These are phyloP conservation scores for Busseola fusca DNA, from an alignment of 2,888 invertebrate genomes.

Conservation along the genomic window DNA sequence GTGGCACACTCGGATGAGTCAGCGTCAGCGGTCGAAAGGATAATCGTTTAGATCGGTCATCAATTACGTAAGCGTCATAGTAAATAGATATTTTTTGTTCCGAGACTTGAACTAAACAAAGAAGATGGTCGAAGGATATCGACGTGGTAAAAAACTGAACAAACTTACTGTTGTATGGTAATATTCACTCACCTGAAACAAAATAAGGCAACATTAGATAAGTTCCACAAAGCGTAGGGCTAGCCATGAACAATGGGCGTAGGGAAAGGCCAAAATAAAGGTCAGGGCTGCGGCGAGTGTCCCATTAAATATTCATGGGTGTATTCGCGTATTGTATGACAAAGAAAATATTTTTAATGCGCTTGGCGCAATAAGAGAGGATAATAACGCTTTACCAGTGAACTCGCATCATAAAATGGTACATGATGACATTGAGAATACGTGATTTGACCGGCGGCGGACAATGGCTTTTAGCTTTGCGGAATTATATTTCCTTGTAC, in stretches of 20 bases:
- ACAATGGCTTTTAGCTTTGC: slow-evolving; percentile 48
- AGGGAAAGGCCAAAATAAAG: slow-evolving; percentile 83
- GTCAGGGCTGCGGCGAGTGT: slow-evolving; percentile 77
- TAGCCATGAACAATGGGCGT: slow-evolving; percentile 78
- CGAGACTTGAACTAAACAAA: slow-evolving; percentile 46
- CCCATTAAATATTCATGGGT: slow-evolving; percentile 84
- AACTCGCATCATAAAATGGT: slow-evolving; percentile 67
- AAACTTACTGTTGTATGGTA: slow-evolving; percentile 52
- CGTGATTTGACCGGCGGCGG: slow-evolving; percentile 68
- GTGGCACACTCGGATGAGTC: slow-evolving; percentile 72
- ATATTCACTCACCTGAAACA: slow-evolving; percentile 70
- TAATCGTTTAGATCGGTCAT: slow-evolving; percentile 77
- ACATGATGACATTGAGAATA: slow-evolving; percentile 72
- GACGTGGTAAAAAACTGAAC: slow-evolving; percentile 37
- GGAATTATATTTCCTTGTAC: slow-evolving; percentile 62
- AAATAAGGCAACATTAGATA: slow-evolving; percentile 76
- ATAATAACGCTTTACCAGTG: slow-evolving; percentile 61
- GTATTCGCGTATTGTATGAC: slow-evolving; percentile 79
- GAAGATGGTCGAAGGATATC: slow-evolving; percentile 36
- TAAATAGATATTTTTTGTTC: slow-evolving; percentile 58
- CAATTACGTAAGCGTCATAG: slow-evolving; percentile 75
- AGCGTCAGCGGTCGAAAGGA: slow-evolving; percentile 68
- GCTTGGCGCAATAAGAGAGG: slow-evolving; percentile 68
- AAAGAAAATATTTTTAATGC: slow-evolving; percentile 76
- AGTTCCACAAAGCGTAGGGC: slow-evolving; percentile 64